Evolutionary conservation across 1,140 invertebrate species (phyloP).

Genomic region (Luehdorfia chinensis): DNA sequence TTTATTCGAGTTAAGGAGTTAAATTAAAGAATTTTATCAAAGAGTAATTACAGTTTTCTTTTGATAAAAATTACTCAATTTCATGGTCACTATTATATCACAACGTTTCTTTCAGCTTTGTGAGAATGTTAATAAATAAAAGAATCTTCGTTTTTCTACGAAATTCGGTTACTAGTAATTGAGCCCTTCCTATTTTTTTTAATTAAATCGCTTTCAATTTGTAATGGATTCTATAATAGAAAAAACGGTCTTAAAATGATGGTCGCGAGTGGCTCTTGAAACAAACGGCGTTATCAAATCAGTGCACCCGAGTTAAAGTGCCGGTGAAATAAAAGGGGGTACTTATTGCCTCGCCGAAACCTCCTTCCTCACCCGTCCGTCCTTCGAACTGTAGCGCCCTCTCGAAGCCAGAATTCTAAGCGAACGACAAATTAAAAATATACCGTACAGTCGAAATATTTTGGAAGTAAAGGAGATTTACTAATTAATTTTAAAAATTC

Average conservation of each 20-base stretch:
- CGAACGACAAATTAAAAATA: constrained; percentile 12
- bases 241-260: constrained; percentile 45
- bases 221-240: constrained; percentile 31
- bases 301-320: constrained; percentile 67
- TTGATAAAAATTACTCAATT: too few species aligned
- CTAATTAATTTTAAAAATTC: too few species aligned
- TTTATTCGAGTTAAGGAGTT: too few species aligned
- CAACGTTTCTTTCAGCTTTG: not conserved
- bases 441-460: constrained; percentile 13
- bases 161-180: not conserved
- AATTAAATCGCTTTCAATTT: constrained; percentile 19
- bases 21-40: too few species aligned
- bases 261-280: constrained; percentile 53
- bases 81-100: too few species aligned
- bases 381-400: not conserved
- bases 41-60: too few species aligned
- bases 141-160: too few species aligned
- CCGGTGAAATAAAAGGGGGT: constrained; percentile 67
- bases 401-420: constrained; percentile 8
- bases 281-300: constrained; percentile 74
- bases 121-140: too few species aligned
- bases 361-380: constrained; percentile 17
- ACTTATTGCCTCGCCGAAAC: constrained; percentile 55
- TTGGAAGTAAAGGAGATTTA: constrained; percentile 1
- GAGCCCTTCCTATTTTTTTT: not conserved